Base-by-base conservation (phyloP, 2,888 invertebrate genomes). In the Euzophera pinguis region DNA sequence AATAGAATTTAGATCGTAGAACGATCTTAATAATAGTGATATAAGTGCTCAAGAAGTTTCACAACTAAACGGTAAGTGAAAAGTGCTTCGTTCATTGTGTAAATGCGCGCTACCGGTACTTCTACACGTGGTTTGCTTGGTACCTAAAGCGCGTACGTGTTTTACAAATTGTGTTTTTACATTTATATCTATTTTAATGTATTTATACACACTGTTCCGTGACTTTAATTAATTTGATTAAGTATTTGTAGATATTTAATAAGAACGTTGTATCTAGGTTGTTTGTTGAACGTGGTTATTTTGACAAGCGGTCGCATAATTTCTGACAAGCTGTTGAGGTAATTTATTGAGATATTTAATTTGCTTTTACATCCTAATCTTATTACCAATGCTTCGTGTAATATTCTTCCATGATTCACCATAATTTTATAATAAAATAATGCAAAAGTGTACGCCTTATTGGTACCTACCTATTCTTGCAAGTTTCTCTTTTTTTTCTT, bases 21-120 rank as follows among this genome's bases (percentile, higher is more conserved):
- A 73, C 81, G 82, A 75, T 83, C 78, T 64, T 75, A 73, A 64
- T 67, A 74, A 64, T 81, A 87, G 89, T 90, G 89, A 76, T 63
- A 67, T 84, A 85, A 90, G 89, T 89, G 89, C 78, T 83, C 80
- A 84, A 85, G 82, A 85, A 85, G 81, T 84, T 84, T 80, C 73
- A 81, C 73, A 82, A 73, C 75, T 73, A 82, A 84, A 83, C 80
- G 88, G 89, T 90, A 87, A 90, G 89, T 88, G 80, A 60, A 78
- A 78, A 81, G 78, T 84, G 83, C 64, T 65, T 65, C 71, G 77
- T 73, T 70, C 61, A 72, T 69, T 71, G 73, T 73, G 69, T 78
- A 86, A 78, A 73, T 75, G 75, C 81, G 82, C 79, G 82, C 81
- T 80, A 81, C 88, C 88, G 88, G 88, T 89, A 80, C 73, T 71